These are phyloP conservation scores for Emys orbicularis DNA, from an alignment of 2,797 vertebrate species.

Conservation along the genomic window DNA sequence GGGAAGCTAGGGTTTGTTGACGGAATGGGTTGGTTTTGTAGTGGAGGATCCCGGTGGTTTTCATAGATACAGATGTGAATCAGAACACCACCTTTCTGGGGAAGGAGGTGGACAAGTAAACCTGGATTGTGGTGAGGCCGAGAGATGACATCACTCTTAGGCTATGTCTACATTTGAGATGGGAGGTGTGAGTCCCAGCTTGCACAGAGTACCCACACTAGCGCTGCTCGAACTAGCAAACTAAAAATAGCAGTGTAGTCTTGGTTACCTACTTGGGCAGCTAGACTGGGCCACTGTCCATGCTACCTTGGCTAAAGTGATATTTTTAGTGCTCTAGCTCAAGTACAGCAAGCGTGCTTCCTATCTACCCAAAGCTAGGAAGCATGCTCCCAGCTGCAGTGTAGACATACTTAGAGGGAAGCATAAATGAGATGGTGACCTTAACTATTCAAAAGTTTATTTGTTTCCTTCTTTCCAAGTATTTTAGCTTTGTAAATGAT, in stretches of 20 bases:
- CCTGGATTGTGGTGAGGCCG: not conserved
- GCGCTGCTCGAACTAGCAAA: not conserved
- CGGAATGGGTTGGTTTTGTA: not conserved
- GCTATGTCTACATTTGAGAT: not conserved
- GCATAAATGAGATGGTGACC: not conserved
- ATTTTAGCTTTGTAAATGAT: not conserved
- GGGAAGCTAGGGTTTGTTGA: not conserved
- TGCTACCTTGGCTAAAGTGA: not conserved
- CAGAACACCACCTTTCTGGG: not conserved
- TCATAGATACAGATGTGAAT: not conserved
- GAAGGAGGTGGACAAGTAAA: not conserved
- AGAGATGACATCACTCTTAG: not conserved
- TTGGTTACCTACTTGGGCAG: not conserved
- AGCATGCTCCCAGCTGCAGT: not conserved
- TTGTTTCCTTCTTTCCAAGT: not conserved
- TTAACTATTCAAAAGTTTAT: not conserved
- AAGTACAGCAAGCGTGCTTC: not conserved
- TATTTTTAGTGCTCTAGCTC: not conserved
- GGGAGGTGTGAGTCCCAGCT: not conserved
- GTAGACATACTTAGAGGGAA: not conserved
- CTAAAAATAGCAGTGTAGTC: not conserved
- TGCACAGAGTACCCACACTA: not conserved
- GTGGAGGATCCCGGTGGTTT: not conserved
- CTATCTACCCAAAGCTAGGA: not conserved
- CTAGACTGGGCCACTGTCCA: not conserved